Evolutionary conservation across 1,140 invertebrate genomes (phyloP), one percentile per base, ranked within the genome.

Genomic region (Frieseomelitta varia): DNA sequence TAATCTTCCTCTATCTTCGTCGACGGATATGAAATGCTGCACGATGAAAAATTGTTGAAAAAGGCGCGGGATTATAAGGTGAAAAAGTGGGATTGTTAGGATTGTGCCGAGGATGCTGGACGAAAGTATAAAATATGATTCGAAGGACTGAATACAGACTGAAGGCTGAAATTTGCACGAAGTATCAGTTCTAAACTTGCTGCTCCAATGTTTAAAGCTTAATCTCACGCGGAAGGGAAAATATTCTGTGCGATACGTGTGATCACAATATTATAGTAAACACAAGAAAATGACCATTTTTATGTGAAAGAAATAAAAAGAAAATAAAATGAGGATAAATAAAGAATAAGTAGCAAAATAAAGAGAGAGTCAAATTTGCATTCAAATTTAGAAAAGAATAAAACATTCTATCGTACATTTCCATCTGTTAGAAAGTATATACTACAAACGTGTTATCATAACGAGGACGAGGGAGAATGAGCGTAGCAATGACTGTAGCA

Each of bases 21-120:
- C 1, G 58, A 24, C 12, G 11, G 21, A n/a, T 27, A 15, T n/a
- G 1, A n/a, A n/a, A 27, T 0, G n/a, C 24, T n/a, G 11, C 10
- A 24, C 10, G 2, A 8, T 47, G 39, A 12, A 58, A 24, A 21
- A 24, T 58, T 3, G 56, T 58, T 21, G 56, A 24, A 58, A 58
- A 58, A 58, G 21, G 2, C 56, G 56, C 21, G 56, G 24, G 21
- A 24, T 12, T 11, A 1, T n/a, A 14, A n/a, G 24, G 24, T 4
- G 58, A 55, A 55, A 55, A 17, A 55, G 56, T 58, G 56, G 21
- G 56, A 15, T 15, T 63, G n/a, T 63, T 63, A 63, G 12, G 14
- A 15, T 6, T 24, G 21, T 0, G 56, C 24, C 0, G 24, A 10
- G 12, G 3, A 58, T 24, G 12, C 0, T 63, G 61, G 2, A 15